phyloP scores from a whole-genome alignment of 2,113 vertebrate genomes.

The Ceyx margarethae region DNA sequence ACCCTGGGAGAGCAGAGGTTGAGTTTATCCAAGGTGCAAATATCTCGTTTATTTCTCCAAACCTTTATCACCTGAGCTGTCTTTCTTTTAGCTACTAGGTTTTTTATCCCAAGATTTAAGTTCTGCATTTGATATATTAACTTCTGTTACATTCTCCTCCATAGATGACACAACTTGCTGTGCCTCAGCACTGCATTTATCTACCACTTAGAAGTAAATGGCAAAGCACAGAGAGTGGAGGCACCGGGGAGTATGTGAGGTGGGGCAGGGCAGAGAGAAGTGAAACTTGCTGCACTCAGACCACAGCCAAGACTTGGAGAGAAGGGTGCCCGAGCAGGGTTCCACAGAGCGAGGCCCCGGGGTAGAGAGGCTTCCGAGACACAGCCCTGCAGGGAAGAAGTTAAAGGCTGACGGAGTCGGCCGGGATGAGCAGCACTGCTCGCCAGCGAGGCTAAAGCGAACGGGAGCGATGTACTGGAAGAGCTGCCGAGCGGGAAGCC shows the following conservation, averaged over 20 bases:
- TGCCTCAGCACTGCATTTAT: not conserved
- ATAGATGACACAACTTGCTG: not conserved
- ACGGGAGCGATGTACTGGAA: fast-evolving
- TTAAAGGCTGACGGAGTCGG: not conserved
- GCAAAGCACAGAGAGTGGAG: no score
- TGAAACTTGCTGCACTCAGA: not conserved
- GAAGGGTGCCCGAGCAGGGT: no score
- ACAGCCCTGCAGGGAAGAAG: no score
- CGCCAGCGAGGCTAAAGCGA: no score
- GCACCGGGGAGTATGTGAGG: fast-evolving
- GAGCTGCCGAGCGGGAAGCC: not conserved
- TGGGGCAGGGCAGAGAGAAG: not conserved
- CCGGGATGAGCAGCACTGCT: no score
- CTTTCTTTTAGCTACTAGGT: not conserved
- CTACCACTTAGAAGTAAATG: not conserved
- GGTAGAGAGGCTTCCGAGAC: no score
- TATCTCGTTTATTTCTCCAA: not conserved
- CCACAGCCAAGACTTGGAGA: fast-evolving
- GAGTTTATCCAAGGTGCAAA: not conserved
- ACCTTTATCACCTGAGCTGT: not conserved
- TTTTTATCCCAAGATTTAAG: not conserved
- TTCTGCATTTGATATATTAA: not conserved
- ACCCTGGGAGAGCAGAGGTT: not conserved
- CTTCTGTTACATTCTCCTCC: not conserved
- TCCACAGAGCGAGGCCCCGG: no score